Evolutionary conservation across 2,888 invertebrate species (phyloP).

Genomic region (Pyrochroa serraticornis): DNA sequence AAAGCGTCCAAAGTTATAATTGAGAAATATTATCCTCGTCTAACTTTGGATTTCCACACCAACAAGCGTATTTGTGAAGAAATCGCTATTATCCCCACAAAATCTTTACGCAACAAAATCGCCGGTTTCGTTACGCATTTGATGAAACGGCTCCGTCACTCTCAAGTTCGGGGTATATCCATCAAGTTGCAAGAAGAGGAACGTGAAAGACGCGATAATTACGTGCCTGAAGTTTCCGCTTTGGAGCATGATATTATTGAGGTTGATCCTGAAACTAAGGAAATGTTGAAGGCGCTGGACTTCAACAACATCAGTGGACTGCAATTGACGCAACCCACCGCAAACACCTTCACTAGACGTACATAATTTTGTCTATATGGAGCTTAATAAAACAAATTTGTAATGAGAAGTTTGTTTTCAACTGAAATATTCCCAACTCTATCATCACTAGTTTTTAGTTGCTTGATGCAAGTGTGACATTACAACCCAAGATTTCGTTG

Average conservation of each 20-base stretch:
- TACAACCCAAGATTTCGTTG: too few relatives aligned
- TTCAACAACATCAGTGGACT: slow-evolving; percentile 92
- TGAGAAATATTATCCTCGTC: slow-evolving; percentile 98
- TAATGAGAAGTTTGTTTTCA: too few relatives aligned
- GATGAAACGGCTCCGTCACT: slow-evolving; percentile 98
- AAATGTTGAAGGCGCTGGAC: slow-evolving; percentile 97
- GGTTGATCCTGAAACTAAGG: slow-evolving; percentile 97
- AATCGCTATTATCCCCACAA: slow-evolving; percentile 98
- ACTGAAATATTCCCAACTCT: too few relatives aligned
- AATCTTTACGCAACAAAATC: slow-evolving; percentile 97
- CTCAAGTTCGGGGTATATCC: slow-evolving; percentile 96
- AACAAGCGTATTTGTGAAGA: slow-evolving; percentile 99
- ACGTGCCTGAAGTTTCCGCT: slow-evolving; percentile 94
- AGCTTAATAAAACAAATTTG: too few relatives aligned
- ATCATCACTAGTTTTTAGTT: too few relatives aligned
- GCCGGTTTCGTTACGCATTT: slow-evolving; percentile 99
- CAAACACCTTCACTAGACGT: slow-evolving; percentile 66
- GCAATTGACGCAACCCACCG: slow-evolving; percentile 84
- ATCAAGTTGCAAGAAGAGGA: slow-evolving; percentile 99
- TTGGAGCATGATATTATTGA: slow-evolving; percentile 96
- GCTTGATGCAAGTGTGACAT: too few relatives aligned
- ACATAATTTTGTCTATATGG: slow-evolving; percentile 54
- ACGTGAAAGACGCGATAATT: slow-evolving; percentile 98
- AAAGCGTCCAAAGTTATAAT: slow-evolving; percentile 99
- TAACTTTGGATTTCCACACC: slow-evolving; percentile 98